Conservation (phyloP, 2,888 invertebrate species). For the Acanthosepion pharaonis region DNA sequence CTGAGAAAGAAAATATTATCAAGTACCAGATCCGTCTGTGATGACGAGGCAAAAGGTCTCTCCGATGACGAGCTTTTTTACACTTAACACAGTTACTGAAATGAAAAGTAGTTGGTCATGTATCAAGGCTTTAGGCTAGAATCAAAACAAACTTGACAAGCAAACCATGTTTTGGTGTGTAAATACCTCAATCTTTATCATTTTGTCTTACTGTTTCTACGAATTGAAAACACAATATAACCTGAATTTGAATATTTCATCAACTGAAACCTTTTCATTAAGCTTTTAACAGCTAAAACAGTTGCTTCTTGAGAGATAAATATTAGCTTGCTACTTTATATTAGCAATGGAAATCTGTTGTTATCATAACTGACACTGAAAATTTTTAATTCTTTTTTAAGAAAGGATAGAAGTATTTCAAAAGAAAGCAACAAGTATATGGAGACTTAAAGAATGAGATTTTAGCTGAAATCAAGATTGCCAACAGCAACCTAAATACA, state of each 20-base stretch:
- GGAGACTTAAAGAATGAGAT: too few relatives aligned
- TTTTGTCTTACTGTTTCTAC: neutral
- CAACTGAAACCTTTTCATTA: neutral
- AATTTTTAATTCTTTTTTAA: too few relatives aligned
- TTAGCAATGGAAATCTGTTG: too few relatives aligned
- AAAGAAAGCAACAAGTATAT: too few relatives aligned
- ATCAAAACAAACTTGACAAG: neutral
- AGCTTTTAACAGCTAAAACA: neutral
- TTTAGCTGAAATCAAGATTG: too few relatives aligned
- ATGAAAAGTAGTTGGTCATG: conserved; percentile 16
- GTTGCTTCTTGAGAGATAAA: neutral
- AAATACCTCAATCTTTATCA: neutral
- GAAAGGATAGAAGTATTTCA: too few relatives aligned
- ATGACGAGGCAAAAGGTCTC: conserved; percentile 42
- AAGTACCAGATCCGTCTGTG: conserved; percentile 40
- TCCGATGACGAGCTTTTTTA: conserved; percentile 42
- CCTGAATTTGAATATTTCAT: neutral
- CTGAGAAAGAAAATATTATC: neutral
- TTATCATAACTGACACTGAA: too few relatives aligned
- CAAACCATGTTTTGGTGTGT: neutral
- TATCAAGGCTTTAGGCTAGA: neutral
- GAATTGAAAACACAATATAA: neutral
- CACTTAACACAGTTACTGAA: conserved; percentile 38
- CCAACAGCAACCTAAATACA: too few relatives aligned
- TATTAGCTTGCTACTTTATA: too few relatives aligned